Conservation (phyloP, 1,140 invertebrate species). For the Caerostris darwini region DNA sequence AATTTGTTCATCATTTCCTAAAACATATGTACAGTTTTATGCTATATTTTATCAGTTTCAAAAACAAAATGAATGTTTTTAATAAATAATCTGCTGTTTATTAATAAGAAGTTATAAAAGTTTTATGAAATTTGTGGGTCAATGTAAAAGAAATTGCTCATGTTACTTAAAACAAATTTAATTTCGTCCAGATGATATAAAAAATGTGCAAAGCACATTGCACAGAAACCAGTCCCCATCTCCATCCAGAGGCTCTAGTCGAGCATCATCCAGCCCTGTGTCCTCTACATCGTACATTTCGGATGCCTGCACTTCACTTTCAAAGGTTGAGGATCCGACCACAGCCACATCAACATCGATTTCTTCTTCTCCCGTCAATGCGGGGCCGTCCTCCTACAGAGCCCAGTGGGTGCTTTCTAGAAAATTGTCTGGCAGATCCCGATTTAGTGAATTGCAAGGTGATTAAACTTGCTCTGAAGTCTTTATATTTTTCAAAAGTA, state of each 20-base stretch:
- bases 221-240: conserved; percentile 75
- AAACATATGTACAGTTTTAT: too few species aligned
- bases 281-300: conserved; percentile 71
- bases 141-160: too few species aligned
- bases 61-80: too few species aligned
- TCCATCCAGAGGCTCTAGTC: conserved; percentile 77
- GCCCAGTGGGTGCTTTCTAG: conserved; percentile 68
- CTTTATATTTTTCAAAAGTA: background rate
- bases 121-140: too few species aligned
- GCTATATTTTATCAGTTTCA: too few species aligned
- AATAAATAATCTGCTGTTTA: too few species aligned
- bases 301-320: conserved; percentile 68
- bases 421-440: conserved; percentile 71
- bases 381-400: conserved; percentile 74
- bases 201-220: conserved; percentile 72
- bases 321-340: conserved; percentile 67
- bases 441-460: conserved; percentile 75
- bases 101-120: too few species aligned
- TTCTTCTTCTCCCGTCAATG: conserved; percentile 74
- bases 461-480: background rate
- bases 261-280: conserved; percentile 75
- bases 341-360: conserved; percentile 66
- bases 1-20: too few species aligned
- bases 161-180: too few species aligned
- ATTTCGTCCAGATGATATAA: conserved; percentile 64